Base-by-base conservation (phyloP, 2,888 invertebrate species). In the Lutraria lutraria region DNA sequence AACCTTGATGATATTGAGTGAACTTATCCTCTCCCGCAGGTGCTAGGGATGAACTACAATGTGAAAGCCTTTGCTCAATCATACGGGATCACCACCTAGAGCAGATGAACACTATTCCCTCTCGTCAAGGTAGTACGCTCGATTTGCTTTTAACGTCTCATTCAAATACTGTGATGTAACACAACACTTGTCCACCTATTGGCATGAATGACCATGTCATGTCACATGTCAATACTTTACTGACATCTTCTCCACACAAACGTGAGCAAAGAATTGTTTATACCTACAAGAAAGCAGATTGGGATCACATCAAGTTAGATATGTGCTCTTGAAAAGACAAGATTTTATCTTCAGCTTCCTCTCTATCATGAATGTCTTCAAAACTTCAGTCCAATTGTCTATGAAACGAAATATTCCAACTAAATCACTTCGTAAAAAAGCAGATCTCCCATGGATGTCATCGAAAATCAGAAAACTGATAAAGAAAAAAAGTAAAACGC, bases 1-100 rank as follows among this genome's bases (percentile, higher is more conserved):
- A 63, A 87, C n/a, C n/a, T n/a, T n/a, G n/a, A n/a, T n/a, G n/a
- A n/a, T n/a, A 87, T 54, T 89, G 90, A 87, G 79, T 53, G 29
- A 60, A 25, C 15, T 83, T 87, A 52, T 54, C 72, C 76, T 19
- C 56, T 16, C 52, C 25, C n/a, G 13, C 87, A 2, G 88, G 88
- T 43, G 85, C 86, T 8, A 89, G 86, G 54, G 88, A 89, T 43
- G 87, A 85, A 83, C 0, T 6, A 76, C 88, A 88, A 60, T 88
- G 88, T 84, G 80, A 56, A 53, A 83, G 84, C 43, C 80, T 88
- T 8, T 54, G 21, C n/a, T 31, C 21, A 19, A 84, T 88, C 34
- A 13, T 21, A 12, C 34, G 25, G 0, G 8, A 83, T 13, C 72
- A 83, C n/a, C n/a, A 13, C 15, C 29, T 87, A 4, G 87, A 87